phyloP scores from a whole-genome alignment of 30 jellyfish, hydroid and myxozoan genomes.

The Turritopsis rubra region DNA sequence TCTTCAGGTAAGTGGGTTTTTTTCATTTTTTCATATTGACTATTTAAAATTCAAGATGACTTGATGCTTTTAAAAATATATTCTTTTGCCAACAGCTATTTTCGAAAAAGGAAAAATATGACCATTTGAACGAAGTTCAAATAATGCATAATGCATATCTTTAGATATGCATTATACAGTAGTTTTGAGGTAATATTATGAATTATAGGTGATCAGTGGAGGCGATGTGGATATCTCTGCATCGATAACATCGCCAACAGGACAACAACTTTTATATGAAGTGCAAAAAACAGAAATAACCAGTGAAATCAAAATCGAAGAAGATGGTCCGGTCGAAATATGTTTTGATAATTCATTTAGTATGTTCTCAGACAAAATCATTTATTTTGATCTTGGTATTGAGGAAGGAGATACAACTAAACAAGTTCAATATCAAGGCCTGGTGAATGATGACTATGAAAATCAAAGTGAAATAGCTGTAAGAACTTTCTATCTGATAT shows the following conservation, averaged over 20 bases:
- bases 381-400: constrained; percentile 78
- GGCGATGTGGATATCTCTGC: constrained; percentile 47
- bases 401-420: background rate
- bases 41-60: too few relatives aligned
- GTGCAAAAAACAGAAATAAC: constrained; percentile 39
- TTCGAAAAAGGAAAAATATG: too few relatives aligned
- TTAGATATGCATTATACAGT: too few relatives aligned
- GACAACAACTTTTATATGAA: constrained; percentile 49
- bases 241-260: constrained; percentile 49
- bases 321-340: constrained; percentile 66
- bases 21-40: too few relatives aligned
- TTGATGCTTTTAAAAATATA: too few relatives aligned
- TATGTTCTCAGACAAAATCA: constrained; percentile 61
- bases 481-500: background rate
- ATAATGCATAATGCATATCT: too few relatives aligned
- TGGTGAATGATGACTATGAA: constrained; percentile 21
- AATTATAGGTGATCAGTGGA: constrained; percentile 64
- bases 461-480: constrained; percentile 12
- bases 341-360: constrained; percentile 73
- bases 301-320: constrained; percentile 45
- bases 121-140: too few relatives aligned
- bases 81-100: too few relatives aligned
- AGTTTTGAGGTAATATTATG: background rate
- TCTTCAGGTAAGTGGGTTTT: constrained; percentile 51
- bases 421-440: background rate